A percentile compares a stretch with the other conserved stretches of the same genome.
Conservation (phyloP, 2,113 vertebrate genomes). For the Chroicocephalus ridibundus region DNA sequence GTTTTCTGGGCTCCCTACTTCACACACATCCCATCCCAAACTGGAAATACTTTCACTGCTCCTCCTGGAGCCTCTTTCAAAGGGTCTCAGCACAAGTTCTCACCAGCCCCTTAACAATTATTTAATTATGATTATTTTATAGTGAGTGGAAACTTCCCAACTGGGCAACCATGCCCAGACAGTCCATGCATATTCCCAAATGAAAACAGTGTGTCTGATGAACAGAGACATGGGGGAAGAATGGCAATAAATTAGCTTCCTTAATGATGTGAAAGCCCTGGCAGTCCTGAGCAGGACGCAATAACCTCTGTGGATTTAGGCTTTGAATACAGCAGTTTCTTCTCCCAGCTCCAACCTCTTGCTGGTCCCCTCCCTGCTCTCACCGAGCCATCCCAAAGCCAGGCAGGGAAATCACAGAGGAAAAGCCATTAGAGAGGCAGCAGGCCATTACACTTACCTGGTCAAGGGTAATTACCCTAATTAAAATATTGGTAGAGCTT, state of each 20-base stretch:
- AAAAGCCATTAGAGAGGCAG: background rate
- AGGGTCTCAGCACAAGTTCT: background rate
- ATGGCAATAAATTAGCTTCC: background rate
- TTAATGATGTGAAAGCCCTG: background rate
- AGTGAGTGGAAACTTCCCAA: background rate
- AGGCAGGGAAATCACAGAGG: background rate
- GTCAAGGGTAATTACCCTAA: conserved; percentile 12
- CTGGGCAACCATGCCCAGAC: background rate
- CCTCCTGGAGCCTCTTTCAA: background rate
- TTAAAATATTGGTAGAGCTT: background rate
- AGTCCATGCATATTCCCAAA: background rate
- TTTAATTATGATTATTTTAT: background rate
- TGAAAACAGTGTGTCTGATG: background rate
- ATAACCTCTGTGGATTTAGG: background rate
- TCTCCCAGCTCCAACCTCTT: background rate
- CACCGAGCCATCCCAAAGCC: background rate
- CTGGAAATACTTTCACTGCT: background rate
- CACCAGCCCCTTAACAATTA: background rate
- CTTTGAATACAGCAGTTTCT: background rate
- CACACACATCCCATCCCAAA: background rate
- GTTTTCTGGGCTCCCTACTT: background rate
- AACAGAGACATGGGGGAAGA: background rate
- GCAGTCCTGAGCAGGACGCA: background rate
- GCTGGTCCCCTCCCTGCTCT: background rate
- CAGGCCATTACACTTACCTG: background rate